Evolutionary conservation across 2,888 invertebrate genomes (phyloP).

Genomic region (Idaea biselata): DNA sequence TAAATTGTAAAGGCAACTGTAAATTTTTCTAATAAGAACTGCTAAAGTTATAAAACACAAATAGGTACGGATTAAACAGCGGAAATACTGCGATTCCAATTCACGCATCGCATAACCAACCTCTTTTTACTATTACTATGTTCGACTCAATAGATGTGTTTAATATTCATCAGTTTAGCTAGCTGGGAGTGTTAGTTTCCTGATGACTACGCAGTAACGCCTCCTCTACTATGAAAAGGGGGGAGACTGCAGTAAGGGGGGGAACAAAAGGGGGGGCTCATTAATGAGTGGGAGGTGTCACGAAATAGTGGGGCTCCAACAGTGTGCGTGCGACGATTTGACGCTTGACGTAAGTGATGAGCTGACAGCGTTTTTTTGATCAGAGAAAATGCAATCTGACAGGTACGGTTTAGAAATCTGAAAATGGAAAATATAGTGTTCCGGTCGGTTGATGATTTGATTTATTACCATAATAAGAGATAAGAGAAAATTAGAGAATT

Average conservation of each 20-base stretch:
- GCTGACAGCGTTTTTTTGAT: conserved; percentile 10
- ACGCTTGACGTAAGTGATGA: conserved; percentile 35
- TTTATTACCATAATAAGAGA: background rate
- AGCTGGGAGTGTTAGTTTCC: background rate
- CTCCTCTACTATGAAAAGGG: conserved; percentile 35
- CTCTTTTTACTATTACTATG: background rate
- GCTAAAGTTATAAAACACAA: too few relatives aligned
- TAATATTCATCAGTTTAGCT: background rate
- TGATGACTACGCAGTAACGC: conserved; percentile 20
- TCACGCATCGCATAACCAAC: too few relatives aligned
- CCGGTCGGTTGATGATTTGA: background rate
- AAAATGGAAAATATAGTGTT: background rate
- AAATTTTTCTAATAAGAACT: too few relatives aligned
- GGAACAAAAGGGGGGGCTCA: conserved; percentile 24
- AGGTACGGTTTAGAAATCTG: background rate
- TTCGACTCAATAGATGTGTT: background rate
- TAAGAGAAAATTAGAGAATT: background rate
- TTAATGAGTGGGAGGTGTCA: conserved; percentile 74
- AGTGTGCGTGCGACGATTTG: conserved; percentile 53
- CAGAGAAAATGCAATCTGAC: background rate
- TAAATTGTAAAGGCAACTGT: too few relatives aligned
- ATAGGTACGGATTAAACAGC: too few relatives aligned
- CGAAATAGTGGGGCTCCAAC: conserved; percentile 44
- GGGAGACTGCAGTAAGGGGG: conserved; percentile 40
- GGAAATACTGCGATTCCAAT: too few relatives aligned